A percentile compares a stretch with the other conserved stretches of the same genome.
Evolutionary conservation across 2,113 vertebrate species (phyloP).

Genomic region (Salvelinus fontinalis): DNA sequence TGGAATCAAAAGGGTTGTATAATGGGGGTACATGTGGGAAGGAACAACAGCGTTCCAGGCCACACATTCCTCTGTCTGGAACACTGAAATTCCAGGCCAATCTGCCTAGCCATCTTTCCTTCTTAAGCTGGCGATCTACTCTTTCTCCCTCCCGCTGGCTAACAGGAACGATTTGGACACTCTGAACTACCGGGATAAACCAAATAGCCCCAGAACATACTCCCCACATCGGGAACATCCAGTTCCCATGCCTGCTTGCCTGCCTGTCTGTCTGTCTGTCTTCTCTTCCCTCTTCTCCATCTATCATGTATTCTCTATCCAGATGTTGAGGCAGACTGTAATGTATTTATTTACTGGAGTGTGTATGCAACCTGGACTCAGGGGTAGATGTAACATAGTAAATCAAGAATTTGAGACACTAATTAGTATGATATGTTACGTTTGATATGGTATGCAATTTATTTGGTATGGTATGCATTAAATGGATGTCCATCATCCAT

Average conservation of each 20-base stretch:
- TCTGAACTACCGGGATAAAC: not conserved
- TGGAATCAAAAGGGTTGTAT: too few relatives aligned
- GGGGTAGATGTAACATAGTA: too few relatives aligned
- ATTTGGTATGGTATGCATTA: too few relatives aligned
- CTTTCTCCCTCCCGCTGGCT: not conserved
- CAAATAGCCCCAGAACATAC: too few relatives aligned
- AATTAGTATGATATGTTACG: too few relatives aligned
- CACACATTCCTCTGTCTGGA: too few relatives aligned
- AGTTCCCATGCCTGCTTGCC: not conserved
- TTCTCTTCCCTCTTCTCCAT: conserved; percentile 2
- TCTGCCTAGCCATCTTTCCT: not conserved
- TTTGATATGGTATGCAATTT: too few relatives aligned
- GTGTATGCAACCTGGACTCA: too few relatives aligned
- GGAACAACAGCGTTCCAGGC: not conserved
- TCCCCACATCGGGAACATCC: not conserved
- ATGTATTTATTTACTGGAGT: too few relatives aligned
- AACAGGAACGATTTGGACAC: not conserved
- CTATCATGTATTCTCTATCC: not conserved
- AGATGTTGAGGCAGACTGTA: not conserved
- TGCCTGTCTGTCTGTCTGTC: conserved; percentile 4
- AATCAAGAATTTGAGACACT: too few relatives aligned
- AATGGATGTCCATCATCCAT: too few relatives aligned
- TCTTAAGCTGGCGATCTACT: not conserved
- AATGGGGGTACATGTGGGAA: conserved; percentile 31
- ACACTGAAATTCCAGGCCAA: not conserved